A percentile compares a stretch with the other conserved stretches of the same genome.
Conservation (phyloP, 2,888 invertebrate genomes). For the Priocnemis perturbator region DNA sequence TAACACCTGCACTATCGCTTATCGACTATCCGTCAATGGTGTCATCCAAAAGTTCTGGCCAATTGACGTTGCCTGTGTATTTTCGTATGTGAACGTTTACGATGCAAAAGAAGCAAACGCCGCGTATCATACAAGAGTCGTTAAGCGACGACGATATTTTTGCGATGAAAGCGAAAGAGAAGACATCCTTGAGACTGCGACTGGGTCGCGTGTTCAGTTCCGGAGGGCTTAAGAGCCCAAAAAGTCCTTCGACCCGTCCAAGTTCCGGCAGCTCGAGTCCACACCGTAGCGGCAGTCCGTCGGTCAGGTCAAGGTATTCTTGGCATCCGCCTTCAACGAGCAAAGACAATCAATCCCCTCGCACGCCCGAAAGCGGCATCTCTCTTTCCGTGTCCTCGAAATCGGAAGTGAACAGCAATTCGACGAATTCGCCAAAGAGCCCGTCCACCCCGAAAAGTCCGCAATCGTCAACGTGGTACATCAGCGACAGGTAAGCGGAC, state of each 20-base stretch:
- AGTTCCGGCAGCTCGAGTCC: constrained; percentile 52
- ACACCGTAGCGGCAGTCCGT: constrained; percentile 32
- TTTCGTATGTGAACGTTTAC: too few species aligned
- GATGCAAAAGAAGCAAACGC: too few species aligned
- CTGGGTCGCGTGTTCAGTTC: constrained; percentile 53
- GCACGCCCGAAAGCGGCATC: constrained; percentile 34
- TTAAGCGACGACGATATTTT: constrained; percentile 25
- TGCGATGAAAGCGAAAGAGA: constrained; percentile 35
- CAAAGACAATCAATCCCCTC: constrained; percentile 35
- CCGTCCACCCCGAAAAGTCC: constrained; percentile 27
- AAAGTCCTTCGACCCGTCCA: constrained; percentile 47
- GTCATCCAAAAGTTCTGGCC: too few species aligned
- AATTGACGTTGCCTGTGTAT: too few species aligned
- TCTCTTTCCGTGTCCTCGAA: constrained; percentile 28
- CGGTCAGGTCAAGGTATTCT: constrained; percentile 48
- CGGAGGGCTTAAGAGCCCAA: constrained; percentile 37
- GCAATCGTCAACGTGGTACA: constrained; percentile 28
- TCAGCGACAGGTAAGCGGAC: constrained; percentile 40
- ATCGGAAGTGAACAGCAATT: constrained; percentile 11
- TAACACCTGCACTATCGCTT: too few species aligned
- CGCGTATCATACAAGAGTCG: not conserved
- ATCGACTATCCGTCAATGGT: too few species aligned
- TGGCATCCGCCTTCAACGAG: constrained; percentile 45
- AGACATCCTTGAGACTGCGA: constrained; percentile 51
- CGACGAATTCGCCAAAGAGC: constrained; percentile 26